These are phyloP conservation scores for Melanargia galathea DNA, from an alignment of 2,888 invertebrate species.

Conservation along the genomic window DNA sequence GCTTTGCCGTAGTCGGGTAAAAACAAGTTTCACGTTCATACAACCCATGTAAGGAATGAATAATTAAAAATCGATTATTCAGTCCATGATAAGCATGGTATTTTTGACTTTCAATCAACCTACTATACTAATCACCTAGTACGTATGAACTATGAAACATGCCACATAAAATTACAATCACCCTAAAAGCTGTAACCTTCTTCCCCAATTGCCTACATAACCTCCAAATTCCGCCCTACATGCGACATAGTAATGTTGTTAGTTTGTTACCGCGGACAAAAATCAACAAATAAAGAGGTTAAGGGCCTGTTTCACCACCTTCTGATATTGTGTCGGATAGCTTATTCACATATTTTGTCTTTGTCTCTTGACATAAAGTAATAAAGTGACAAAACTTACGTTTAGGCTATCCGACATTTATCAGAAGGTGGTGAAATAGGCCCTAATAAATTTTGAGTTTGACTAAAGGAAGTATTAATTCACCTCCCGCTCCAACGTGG, in stretches of 20 bases:
- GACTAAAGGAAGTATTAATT: not conserved
- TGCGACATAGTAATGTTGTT: not conserved
- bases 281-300: not conserved
- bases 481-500: not conserved
- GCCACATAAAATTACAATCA: not conserved
- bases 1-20: too few relatives aligned
- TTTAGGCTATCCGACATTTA: too few relatives aligned
- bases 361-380: too few relatives aligned
- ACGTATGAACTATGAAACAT: too few relatives aligned
- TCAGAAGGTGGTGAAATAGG: too few relatives aligned
- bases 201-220: not conserved
- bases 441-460: not conserved
- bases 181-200: not conserved
- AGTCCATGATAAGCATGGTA: not conserved
- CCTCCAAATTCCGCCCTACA: conserved; percentile 1
- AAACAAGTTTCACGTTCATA: not conserved
- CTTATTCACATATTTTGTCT: too few relatives aligned
- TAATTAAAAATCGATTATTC: not conserved
- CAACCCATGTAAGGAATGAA: not conserved
- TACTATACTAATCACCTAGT: not conserved
- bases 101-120: not conserved
- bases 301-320: too few relatives aligned
- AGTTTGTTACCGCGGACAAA: too few relatives aligned
- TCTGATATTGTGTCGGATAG: too few relatives aligned
- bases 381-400: too few relatives aligned